Percentiles rank a stretch among this genome's conserved stretches.
Evolutionary conservation across 2,797 vertebrate genomes (phyloP).

Genomic region (Gymnoscopelus microlampas): DNA sequence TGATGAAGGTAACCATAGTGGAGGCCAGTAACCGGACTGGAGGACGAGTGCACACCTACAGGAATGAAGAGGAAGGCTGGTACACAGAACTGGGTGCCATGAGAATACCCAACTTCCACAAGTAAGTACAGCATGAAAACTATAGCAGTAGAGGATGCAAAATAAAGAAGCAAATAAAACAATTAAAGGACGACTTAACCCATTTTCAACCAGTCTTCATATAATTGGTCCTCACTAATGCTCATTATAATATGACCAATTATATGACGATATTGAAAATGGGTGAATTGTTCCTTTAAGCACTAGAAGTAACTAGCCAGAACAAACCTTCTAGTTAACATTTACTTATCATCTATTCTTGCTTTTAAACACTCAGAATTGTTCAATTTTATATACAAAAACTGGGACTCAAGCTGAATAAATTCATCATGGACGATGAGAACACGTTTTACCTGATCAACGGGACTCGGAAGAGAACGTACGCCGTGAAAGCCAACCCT

Average conservation of each 20-base stretch:
- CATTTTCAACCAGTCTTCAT: too few species aligned
- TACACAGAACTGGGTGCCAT: conserved; percentile 84
- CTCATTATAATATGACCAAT: too few species aligned
- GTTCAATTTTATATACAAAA: conserved; percentile 22
- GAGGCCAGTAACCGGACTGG: conserved; percentile 77
- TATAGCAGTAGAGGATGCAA: too few species aligned
- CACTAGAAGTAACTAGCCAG: too few species aligned
- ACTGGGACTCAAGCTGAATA: conserved; percentile 61
- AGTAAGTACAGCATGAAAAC: conserved; percentile 53
- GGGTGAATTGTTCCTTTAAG: too few species aligned
- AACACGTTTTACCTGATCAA: conserved; percentile 78
- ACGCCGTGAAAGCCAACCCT: conserved; percentile 68
- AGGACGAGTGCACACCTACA: conserved; percentile 81
- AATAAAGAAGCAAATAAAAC: too few species aligned
- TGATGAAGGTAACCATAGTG: conserved; percentile 74
- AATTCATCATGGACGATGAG: conserved; percentile 58
- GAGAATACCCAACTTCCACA: conserved; percentile 81
- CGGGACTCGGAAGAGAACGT: conserved; percentile 35
- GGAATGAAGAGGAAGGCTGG: conserved; percentile 75
- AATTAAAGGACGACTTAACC: too few species aligned
- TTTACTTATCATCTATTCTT: too few species aligned
- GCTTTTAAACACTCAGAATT: too few species aligned
- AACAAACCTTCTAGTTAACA: too few species aligned
- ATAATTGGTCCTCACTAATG: too few species aligned
- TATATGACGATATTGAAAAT: too few species aligned